Evolutionary conservation across 2,797 vertebrate genomes (phyloP), one percentile per base, ranked within the genome.

Genomic region (Pithecia hirsuta): DNA sequence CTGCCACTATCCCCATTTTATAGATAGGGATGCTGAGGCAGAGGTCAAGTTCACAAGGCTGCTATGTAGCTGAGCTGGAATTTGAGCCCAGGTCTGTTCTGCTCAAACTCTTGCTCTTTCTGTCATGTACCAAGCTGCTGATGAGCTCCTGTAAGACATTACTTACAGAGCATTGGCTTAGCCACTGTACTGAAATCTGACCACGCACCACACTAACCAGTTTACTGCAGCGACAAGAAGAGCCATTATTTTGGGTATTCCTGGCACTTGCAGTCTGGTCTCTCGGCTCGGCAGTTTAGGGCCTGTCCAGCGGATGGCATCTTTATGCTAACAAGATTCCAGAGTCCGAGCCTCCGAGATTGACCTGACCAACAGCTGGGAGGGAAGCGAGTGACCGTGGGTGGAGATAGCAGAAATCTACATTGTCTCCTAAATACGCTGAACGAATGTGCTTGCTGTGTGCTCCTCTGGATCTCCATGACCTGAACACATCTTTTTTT

Each of bases 11-110:
- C 57, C 17, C 78, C 33, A 1, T 74, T 88, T 85, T 39, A 93
- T 4, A 83, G 86, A 64, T 1, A 52, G 44, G 61, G 22, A 82
- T 55, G 76, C n/a, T 17, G 89, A 92, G 81, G 88, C 74, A 92
- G 28, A 48, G 13, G 90, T n/a, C 61, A 28, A 41, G 67, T 41
- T 11, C 59, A 70, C 22, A 24, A 33, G 19, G 50, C 79, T 13
- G 0, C 17, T 28, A 17, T 30, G 78, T 10, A 12, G 44, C 26
- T 36, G 9, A 84, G 64, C 20, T 46, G 28, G 57, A 13, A 33
- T 17, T 19, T 44, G 91, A 92, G 41, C 36, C 12, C 26, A n/a
- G 55, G 30, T 83, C 61, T 72, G 13, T 48, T 41, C 24, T 57
- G n/a, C 4, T 50, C 48, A 7, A 61, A 55, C 59, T 7, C 36